Conservation (phyloP, 2,113 vertebrate genomes). For the Hemiscyllium ocellatum region DNA sequence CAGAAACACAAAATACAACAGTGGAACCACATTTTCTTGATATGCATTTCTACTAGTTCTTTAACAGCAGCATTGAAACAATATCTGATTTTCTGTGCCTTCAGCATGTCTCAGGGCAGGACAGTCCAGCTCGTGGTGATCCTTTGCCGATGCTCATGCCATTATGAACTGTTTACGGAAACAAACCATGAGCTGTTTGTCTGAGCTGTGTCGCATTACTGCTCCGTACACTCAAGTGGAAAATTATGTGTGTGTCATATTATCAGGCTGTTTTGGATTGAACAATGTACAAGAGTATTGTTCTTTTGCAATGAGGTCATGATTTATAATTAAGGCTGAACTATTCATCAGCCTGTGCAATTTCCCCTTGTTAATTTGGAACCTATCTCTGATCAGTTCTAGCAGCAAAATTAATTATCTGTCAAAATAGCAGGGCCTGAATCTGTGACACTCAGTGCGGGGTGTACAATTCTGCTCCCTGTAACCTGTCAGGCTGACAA, state of each 20-base stretch:
- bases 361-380: slow-evolving; percentile 22
- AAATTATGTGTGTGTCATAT: not conserved
- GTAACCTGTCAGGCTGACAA: not conserved
- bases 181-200: not conserved
- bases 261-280: slow-evolving; percentile 9
- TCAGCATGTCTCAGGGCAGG: not conserved
- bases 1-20: not conserved
- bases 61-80: not conserved
- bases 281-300: not conserved
- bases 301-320: slow-evolving; percentile 28
- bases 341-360: not conserved
- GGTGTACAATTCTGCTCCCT: not conserved
- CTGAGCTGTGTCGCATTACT: not conserved
- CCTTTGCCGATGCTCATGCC: not conserved
- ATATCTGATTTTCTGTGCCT: not conserved
- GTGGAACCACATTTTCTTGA: not conserved
- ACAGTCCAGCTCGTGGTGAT: not conserved
- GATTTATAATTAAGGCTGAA: slow-evolving; percentile 1
- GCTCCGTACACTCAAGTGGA: not conserved
- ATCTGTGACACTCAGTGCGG: not conserved
- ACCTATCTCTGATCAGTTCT: slow-evolving; percentile 12
- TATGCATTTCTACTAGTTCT: not conserved
- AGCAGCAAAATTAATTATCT: slow-evolving; percentile 26
- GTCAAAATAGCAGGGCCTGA: slow-evolving; percentile 15
- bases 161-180: not conserved